phyloP scores from a whole-genome alignment of 2,113 vertebrate genomes.

The Anseranas semipalmata region DNA sequence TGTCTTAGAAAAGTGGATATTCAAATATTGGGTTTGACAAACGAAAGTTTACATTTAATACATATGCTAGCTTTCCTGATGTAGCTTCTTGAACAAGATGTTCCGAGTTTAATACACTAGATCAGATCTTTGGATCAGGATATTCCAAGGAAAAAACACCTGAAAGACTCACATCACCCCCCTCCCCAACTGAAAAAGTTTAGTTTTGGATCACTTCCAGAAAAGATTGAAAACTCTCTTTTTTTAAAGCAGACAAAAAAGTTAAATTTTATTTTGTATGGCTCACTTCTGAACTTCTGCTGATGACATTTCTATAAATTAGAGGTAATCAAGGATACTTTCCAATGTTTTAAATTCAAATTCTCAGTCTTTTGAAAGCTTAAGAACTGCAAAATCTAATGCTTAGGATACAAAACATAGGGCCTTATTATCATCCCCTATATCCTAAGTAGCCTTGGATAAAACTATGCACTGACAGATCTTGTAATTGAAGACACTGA shows the following conservation, averaged over 20 bases:
- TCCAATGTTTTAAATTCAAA: neutral
- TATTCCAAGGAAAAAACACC: neutral
- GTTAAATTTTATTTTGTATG: neutral
- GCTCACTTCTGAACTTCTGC: neutral
- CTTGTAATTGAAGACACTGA: neutral
- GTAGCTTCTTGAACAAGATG: neutral
- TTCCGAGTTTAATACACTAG: neutral
- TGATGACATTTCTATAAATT: neutral
- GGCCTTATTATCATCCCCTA: neutral
- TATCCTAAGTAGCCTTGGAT: neutral
- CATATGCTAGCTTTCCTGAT: neutral
- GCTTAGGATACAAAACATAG: neutral
- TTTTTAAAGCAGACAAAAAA: neutral
- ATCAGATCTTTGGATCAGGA: neutral
- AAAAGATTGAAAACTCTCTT: neutral
- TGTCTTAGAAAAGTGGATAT: rapidly evolving
- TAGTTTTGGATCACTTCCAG: neutral
- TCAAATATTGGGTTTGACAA: neutral
- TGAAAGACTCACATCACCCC: neutral
- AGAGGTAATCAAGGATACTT: neutral
- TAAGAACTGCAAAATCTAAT: neutral
- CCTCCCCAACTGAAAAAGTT: neutral
- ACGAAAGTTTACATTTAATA: no score
- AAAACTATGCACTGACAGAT: neutral
- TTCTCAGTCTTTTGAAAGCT: neutral